These are phyloP conservation scores for Hydriomena furcata DNA, from an alignment of 2,888 invertebrate species.

Conservation along the genomic window DNA sequence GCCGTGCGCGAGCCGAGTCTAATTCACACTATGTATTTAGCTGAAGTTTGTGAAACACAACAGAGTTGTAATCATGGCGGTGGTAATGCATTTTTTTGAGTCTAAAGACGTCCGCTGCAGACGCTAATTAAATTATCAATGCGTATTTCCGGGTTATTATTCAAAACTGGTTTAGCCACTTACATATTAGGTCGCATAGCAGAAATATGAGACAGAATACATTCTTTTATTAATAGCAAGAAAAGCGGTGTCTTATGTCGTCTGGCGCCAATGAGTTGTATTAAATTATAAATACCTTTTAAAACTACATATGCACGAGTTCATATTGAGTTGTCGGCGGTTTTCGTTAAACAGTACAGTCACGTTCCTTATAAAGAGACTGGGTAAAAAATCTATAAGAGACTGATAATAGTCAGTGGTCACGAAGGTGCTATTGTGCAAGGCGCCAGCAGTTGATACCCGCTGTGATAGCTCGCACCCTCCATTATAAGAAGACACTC, in stretches of 20 bases:
- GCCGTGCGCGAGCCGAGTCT: slow-evolving; percentile 55
- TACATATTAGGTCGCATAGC: slow-evolving; percentile 29
- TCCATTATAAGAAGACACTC: slow-evolving; percentile 53
- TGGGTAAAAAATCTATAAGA: slow-evolving; percentile 68
- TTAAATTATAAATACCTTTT: slow-evolving; percentile 47
- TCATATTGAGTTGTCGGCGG: slow-evolving; percentile 65
- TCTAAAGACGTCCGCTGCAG: slow-evolving; percentile 61
- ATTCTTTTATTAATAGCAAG: slow-evolving; percentile 30
- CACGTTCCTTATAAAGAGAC: slow-evolving; percentile 66
- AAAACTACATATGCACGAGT: slow-evolving; percentile 62
- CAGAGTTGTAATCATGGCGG: slow-evolving; percentile 72
- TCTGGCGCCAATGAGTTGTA: slow-evolving; percentile 31
- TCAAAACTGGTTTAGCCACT: slow-evolving; percentile 63
- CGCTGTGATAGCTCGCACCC: slow-evolving; percentile 65
- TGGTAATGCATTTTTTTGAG: slow-evolving; percentile 77
- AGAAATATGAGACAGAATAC: slow-evolving; percentile 32
- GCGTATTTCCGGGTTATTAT: slow-evolving; percentile 71
- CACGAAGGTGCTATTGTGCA: slow-evolving; percentile 71
- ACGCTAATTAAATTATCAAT: slow-evolving; percentile 77
- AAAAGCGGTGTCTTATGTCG: slow-evolving; percentile 33
- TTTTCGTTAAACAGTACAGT: slow-evolving; percentile 64
- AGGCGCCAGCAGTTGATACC: slow-evolving; percentile 74
- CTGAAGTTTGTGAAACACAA: slow-evolving; percentile 79
- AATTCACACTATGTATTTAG: slow-evolving; percentile 80
- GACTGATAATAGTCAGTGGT: slow-evolving; percentile 73